Conservation (phyloP, 2,113 vertebrate species). For the Columbina picui region DNA sequence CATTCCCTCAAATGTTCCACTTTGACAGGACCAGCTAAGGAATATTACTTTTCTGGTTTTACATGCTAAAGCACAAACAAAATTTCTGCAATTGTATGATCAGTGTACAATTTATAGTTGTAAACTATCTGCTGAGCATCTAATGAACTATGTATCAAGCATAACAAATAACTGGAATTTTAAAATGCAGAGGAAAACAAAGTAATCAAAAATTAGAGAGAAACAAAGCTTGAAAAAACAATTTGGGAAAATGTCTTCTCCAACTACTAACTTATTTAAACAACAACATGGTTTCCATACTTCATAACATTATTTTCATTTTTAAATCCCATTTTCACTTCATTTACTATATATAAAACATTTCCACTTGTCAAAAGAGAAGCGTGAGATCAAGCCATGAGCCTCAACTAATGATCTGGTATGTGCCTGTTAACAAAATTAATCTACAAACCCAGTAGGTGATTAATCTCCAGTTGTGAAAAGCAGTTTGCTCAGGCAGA, state of each 20-base stretch:
- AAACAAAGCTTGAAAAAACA: neutral
- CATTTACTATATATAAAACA: neutral
- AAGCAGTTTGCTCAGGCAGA: neutral
- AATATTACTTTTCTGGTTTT: neutral
- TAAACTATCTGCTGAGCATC: neutral
- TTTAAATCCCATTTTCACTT: neutral
- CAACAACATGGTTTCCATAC: neutral
- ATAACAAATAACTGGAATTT: neutral
- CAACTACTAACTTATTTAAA: neutral
- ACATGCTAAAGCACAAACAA: neutral
- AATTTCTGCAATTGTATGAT: neutral
- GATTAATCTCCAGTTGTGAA: neutral
- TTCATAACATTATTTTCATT: neutral
- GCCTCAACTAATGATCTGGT: neutral
- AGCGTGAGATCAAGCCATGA: neutral
- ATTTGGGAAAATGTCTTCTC: neutral
- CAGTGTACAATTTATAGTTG: neutral
- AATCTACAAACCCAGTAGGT: neutral
- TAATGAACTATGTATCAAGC: neutral
- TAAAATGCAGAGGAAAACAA: neutral
- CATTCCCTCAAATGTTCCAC: neutral
- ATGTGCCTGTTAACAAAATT: neutral
- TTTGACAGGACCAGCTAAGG: neutral
- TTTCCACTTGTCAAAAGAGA: neutral
- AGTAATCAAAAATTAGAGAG: neutral